Base-by-base conservation (phyloP, 2,888 invertebrate species). In the Nemotelus pantherinus region DNA sequence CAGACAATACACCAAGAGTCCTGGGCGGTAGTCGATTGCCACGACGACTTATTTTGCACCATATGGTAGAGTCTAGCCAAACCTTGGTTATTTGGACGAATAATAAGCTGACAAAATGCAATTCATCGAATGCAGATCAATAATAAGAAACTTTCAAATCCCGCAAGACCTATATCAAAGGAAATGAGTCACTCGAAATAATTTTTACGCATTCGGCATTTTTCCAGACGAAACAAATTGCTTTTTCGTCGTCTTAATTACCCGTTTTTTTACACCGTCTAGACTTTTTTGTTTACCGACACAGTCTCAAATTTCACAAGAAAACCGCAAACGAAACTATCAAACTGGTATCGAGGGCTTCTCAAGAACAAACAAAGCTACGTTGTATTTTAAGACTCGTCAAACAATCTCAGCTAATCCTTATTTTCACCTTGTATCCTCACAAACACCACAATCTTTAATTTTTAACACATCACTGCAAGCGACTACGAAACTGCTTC, bases 41-140 rank as follows among this genome's bases (percentile, higher is more conserved):
- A 9, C 1, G 9, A 44, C n/a, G n/a, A 3, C 25, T 25, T 1
- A 5, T n/a, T 25, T 25, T 1, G 2, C 41, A 45, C 65, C 65
- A 65, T 65, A 65, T 65, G 65, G 65, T 45, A 65, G 63, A 43
- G 25, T 25, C 25, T 25, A 25, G 25, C 25, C 25, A 25, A 25
- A 25, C 25, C 1, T 25, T 25, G 25, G 25, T 0, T 25, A 25
- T 25, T 25, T 25, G 25, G 25, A 25, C 25, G 25, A 25, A 25
- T 25, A 25, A 25, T 25, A 25, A 25, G 25, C 25, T 25, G 25
- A 25, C 25, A 25, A 25, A 48, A 44, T 39, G 65, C 44, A 50
- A 47, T 57, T 41, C 55, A 71, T 71, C 48, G 50, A 39, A 74
- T 63, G 63, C 74, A 60, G 41, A 74, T 74, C 74, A 74, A 74